phyloP scores from a whole-genome alignment of 2,888 invertebrate genomes.

The Hydrotaea diabolus region DNA sequence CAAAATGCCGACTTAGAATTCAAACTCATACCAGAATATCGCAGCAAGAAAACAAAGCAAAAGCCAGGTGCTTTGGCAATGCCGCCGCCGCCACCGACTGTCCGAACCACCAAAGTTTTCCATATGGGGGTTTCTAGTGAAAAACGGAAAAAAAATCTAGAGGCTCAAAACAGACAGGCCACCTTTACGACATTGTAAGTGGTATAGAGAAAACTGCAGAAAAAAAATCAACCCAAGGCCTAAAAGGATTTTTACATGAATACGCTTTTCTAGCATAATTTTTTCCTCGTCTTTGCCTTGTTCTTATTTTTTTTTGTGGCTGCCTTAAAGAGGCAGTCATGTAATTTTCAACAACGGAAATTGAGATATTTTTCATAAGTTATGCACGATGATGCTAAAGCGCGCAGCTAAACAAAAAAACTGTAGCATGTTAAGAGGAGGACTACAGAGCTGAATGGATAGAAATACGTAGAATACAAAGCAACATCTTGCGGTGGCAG shows the following conservation, averaged over 20 bases:
- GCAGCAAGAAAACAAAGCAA: background rate
- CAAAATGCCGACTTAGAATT: slow-evolving; percentile 54
- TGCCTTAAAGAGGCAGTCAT: slow-evolving; percentile 60
- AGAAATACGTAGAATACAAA: background rate
- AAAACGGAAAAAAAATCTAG: background rate
- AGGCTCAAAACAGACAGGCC: slow-evolving; percentile 45
- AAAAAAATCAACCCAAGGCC: slow-evolving; percentile 25
- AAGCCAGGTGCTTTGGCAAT: slow-evolving; percentile 44
- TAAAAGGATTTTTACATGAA: slow-evolving; percentile 47
- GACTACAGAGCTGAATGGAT: background rate
- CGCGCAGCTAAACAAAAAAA: background rate
- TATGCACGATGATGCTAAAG: slow-evolving; percentile 61
- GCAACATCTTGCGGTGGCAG: slow-evolving; percentile 49
- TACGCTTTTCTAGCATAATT: slow-evolving; percentile 2
- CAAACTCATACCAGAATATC: slow-evolving; percentile 14
- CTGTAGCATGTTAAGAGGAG: slow-evolving; percentile 24
- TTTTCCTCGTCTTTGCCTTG: background rate
- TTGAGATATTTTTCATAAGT: slow-evolving; percentile 75
- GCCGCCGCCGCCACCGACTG: background rate
- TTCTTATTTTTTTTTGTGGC: slow-evolving; percentile 14
- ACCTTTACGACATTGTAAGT: slow-evolving; percentile 49
- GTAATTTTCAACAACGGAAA: slow-evolving; percentile 73
- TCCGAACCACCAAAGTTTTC: background rate
- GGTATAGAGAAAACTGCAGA: background rate
- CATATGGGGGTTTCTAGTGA: background rate